These are phyloP conservation scores for Ranitomeya imitator DNA, from an alignment of 2,113 vertebrate genomes.

Conservation along the genomic window DNA sequence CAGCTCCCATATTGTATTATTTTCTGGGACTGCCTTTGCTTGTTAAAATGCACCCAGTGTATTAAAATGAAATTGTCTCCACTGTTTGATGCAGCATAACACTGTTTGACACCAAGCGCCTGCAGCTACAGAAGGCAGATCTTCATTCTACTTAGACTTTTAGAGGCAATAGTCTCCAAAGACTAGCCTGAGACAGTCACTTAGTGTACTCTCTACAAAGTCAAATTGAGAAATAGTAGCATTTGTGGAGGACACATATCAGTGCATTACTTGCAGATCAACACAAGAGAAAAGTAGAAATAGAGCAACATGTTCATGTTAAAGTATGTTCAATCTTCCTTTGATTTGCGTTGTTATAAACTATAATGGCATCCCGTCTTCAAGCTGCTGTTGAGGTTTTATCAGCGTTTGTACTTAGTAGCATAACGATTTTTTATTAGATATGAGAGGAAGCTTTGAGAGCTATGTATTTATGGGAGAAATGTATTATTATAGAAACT, in stretches of 20 bases:
- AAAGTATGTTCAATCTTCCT: not conserved
- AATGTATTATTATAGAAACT: not conserved
- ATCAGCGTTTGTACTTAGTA: not conserved
- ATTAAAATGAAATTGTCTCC: constrained; percentile 77
- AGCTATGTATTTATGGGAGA: not conserved
- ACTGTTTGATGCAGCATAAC: constrained; percentile 70
- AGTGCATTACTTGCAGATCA: not conserved
- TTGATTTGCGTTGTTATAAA: not conserved
- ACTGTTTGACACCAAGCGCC: constrained; percentile 70
- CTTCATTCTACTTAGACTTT: constrained; percentile 75
- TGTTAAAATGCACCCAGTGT: constrained; percentile 70
- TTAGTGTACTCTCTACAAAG: constrained; percentile 75
- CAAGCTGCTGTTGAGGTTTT: not conserved
- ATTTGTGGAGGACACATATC: constrained; percentile 56
- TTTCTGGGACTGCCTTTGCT: constrained; percentile 67
- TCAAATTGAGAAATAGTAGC: constrained; percentile 66
- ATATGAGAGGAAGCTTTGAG: not conserved
- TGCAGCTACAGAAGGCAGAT: constrained; percentile 74
- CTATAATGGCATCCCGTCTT: not conserved
- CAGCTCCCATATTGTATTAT: constrained; percentile 62
- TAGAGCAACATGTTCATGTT: not conserved
- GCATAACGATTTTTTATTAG: not conserved
- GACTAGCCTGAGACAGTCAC: constrained; percentile 66
- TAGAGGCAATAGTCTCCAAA: constrained; percentile 70
- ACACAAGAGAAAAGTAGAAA: not conserved